A percentile compares a stretch with the other conserved stretches of the same genome.
Evolutionary conservation across 2,797 vertebrate species (phyloP).

Genomic region (Phoxinus dragarum): DNA sequence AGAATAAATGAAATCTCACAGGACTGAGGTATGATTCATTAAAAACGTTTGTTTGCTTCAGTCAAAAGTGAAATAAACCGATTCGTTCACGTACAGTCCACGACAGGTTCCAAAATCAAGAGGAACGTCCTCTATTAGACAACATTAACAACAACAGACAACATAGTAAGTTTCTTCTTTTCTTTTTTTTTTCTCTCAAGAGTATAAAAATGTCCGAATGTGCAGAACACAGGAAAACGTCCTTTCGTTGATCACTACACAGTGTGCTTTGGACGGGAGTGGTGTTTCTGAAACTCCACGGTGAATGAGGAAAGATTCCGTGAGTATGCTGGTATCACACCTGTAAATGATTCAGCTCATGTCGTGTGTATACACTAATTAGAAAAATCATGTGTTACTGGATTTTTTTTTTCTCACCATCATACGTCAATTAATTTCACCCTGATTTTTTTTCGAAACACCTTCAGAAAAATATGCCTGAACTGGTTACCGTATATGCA

Average conservation of each 20-base stretch:
- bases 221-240: conserved; percentile 86
- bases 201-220: conserved; percentile 84
- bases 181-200: conserved; percentile 52
- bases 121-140: conserved; percentile 76
- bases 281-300: conserved; percentile 48
- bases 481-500: conserved; percentile 89
- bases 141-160: conserved; percentile 68
- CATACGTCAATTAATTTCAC: conserved; percentile 71
- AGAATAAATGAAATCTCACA: conserved; percentile 78
- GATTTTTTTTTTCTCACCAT: conserved; percentile 59
- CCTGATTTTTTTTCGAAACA: conserved; percentile 86
- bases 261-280: conserved; percentile 91
- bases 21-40: conserved; percentile 96
- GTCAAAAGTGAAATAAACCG: conserved; percentile 31
- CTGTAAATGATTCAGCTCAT: conserved; percentile 83
- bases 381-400: conserved; percentile 71
- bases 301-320: conserved; percentile 57
- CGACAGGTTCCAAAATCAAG: conserved; percentile 66
- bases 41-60: conserved; percentile 82
- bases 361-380: conserved; percentile 80
- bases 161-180: conserved; percentile 61
- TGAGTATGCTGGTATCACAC: conserved; percentile 89
- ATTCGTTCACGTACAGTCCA: conserved; percentile 63
- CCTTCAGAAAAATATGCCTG: conserved; percentile 98
- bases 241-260: conserved; percentile 78